A percentile compares a stretch with the other conserved stretches of the same genome.
phyloP scores from a whole-genome alignment of 2,888 invertebrate species.

The Agrotis exclamationis region DNA sequence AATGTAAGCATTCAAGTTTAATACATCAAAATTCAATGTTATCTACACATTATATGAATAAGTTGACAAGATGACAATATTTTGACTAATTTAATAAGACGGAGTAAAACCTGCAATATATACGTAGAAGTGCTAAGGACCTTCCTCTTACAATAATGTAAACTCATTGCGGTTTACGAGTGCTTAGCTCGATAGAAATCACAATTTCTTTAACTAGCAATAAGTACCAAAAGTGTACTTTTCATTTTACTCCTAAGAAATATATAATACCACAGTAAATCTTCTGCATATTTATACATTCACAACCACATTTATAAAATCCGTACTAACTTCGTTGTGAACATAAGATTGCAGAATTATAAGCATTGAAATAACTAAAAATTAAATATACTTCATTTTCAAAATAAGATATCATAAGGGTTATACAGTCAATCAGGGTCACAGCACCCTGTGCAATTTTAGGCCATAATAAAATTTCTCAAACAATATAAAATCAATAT shows the following conservation, averaged over 20 bases:
- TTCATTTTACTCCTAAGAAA: slow-evolving; percentile 69
- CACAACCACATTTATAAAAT: slow-evolving; percentile 80
- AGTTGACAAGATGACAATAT: slow-evolving; percentile 53
- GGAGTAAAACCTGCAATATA: slow-evolving; percentile 77
- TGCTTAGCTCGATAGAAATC: slow-evolving; percentile 74
- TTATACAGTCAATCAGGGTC: slow-evolving; percentile 58
- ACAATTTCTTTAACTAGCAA: slow-evolving; percentile 77
- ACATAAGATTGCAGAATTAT: slow-evolving; percentile 68
- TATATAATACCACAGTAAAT: slow-evolving; percentile 72
- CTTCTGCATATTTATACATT: slow-evolving; percentile 73
- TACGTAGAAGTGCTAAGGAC: slow-evolving; percentile 64
- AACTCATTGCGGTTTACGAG: slow-evolving; percentile 70
- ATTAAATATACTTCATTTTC: slow-evolving; percentile 38
- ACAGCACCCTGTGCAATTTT: slow-evolving; percentile 72
- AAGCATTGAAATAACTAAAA: slow-evolving; percentile 40
- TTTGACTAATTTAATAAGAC: slow-evolving; percentile 70
- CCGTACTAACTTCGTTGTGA: slow-evolving; percentile 74
- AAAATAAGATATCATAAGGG: slow-evolving; percentile 48
- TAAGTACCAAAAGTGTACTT: slow-evolving; percentile 80
- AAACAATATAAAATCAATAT: slow-evolving; percentile 61
- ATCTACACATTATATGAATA: slow-evolving; percentile 55
- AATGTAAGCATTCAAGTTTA: slow-evolving; percentile 53
- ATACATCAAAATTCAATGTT: slow-evolving; percentile 46
- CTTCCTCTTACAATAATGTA: slow-evolving; percentile 64
- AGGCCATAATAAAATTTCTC: slow-evolving; percentile 68